Evolutionary conservation across 2,113 vertebrate species (phyloP).

Genomic region (Fregetta grallaria): DNA sequence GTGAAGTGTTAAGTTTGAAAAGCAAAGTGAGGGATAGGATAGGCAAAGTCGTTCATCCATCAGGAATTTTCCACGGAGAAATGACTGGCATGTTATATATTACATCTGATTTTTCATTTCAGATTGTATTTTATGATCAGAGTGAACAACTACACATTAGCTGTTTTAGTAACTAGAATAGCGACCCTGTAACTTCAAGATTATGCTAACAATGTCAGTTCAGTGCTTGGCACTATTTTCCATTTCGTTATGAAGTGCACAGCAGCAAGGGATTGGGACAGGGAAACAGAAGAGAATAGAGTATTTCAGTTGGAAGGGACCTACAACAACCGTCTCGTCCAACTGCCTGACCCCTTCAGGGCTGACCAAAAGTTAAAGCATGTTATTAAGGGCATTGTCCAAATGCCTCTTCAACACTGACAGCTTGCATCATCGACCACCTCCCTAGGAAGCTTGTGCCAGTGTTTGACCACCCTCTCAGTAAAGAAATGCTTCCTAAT

Average conservation of each 20-base stretch:
- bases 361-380: background rate
- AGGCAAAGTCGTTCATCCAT: background rate
- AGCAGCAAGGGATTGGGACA: too few species aligned
- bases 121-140: background rate
- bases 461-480: too few species aligned
- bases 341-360: background rate
- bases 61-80: background rate
- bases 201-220: background rate
- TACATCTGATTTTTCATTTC: background rate
- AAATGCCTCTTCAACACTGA: background rate
- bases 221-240: accelerated
- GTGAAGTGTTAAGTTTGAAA: background rate
- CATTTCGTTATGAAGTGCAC: background rate
- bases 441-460: background rate
- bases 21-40: background rate
- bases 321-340: background rate
- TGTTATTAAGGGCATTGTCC: background rate
- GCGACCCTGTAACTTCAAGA: accelerated
- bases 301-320: background rate
- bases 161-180: background rate
- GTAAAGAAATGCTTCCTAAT: too few species aligned
- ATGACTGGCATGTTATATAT: background rate
- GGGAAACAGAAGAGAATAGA: too few species aligned
- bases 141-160: background rate
- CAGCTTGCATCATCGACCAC: background rate